A percentile compares a stretch with the other conserved stretches of the same genome.
These are phyloP conservation scores for Noctua fimbriata DNA, from an alignment of 2,888 invertebrate species.

Conservation along the genomic window DNA sequence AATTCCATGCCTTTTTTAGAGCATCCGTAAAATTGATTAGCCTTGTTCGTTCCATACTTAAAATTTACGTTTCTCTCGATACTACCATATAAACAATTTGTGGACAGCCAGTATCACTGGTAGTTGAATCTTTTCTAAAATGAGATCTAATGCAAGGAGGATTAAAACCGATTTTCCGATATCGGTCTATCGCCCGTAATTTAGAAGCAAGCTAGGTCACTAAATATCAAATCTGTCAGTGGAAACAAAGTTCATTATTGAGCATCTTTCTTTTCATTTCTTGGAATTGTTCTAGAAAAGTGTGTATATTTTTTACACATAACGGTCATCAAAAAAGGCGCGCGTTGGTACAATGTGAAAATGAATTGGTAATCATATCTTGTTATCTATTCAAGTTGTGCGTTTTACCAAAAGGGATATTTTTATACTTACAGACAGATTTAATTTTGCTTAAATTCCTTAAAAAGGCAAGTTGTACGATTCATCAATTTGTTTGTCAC, in stretches of 20 bases:
- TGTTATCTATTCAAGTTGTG: conserved; percentile 3
- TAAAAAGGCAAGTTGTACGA: not conserved
- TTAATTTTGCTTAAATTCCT: not conserved
- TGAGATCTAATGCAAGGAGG: conserved; percentile 28
- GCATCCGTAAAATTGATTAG: not conserved
- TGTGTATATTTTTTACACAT: not conserved
- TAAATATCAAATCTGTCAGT: not conserved
- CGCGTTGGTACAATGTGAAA: not conserved
- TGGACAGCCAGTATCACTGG: conserved; percentile 6
- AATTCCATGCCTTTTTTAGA: not conserved
- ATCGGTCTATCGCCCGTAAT: not conserved
- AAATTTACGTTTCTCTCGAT: not conserved
- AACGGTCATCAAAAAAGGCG: not conserved
- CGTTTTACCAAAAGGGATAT: not conserved
- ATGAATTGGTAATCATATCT: not conserved
- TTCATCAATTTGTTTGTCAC: not conserved
- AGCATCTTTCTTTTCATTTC: not conserved
- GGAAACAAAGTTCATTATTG: not conserved
- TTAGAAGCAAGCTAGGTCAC: not conserved
- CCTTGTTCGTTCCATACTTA: conserved; percentile 19
- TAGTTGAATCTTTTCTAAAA: conserved; percentile 16
- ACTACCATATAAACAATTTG: conserved; percentile 16
- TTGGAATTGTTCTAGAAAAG: not conserved
- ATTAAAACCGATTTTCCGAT: not conserved
- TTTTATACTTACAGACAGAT: not conserved